Percentiles rank a stretch among this genome's conserved stretches.
Conservation (phyloP, 2,797 vertebrate genomes). For the Argyrosomus regius region DNA sequence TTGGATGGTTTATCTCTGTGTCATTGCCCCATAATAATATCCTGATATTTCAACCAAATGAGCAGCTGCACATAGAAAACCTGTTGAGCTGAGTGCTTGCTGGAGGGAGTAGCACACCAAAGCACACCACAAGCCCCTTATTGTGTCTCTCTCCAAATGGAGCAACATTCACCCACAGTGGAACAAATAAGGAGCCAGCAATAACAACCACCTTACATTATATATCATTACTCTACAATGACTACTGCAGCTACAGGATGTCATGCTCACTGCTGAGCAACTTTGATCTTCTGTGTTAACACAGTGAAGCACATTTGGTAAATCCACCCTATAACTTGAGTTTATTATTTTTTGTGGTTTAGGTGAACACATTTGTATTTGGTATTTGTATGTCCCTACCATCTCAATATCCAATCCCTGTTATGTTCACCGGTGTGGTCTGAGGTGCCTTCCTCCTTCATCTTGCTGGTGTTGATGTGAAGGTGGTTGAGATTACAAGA, state of each 20-base stretch:
- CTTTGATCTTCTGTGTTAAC: conserved; percentile 8
- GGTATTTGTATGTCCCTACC: no score
- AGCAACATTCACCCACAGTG: conserved; percentile 26
- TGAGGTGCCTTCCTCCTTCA: no score
- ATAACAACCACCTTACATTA: conserved; percentile 54
- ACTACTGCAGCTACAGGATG: conserved; percentile 31
- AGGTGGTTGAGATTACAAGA: no score
- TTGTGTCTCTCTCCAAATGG: conserved; percentile 18
- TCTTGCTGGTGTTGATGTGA: no score
- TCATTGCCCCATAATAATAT: conserved; percentile 16
- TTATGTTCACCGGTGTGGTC: no score
- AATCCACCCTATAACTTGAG: conserved; percentile 29
- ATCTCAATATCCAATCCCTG: no score
- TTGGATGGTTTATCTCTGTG: conserved; percentile 49
- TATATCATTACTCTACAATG: conserved; percentile 15
- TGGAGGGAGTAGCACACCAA: conserved; percentile 55
- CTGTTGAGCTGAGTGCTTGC: conserved; percentile 28
- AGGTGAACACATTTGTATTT: no score
- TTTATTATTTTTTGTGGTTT: conserved; percentile 10
- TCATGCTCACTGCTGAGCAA: conserved; percentile 3
- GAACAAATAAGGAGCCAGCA: conserved; percentile 63
- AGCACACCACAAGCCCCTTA: conserved; percentile 67
- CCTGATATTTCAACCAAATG: conserved; percentile 26
- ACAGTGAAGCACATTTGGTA: conserved; percentile 57
- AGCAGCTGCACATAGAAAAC: conserved; percentile 53